Evolutionary conservation across 2,888 invertebrate genomes (phyloP), one percentile per base, ranked within the genome.

Genomic region (Plagodis pulveraria): DNA sequence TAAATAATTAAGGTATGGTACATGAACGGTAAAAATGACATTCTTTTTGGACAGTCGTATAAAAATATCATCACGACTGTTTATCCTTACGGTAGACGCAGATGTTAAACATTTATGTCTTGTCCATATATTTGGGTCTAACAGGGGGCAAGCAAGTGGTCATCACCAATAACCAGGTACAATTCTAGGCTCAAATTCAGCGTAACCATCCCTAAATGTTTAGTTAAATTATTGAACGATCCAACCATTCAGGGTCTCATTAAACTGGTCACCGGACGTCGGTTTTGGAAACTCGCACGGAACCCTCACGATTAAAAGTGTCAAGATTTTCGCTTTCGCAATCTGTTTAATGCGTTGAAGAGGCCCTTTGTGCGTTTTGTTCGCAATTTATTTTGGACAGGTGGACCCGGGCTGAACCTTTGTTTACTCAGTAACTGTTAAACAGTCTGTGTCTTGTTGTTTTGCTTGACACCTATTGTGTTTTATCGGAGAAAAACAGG

Each of bases 341-440:
- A 89, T 90, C 87, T 80, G 78, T 83, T 83, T 85, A 87, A 84
- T 84, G 83, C 82, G 76, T 76, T 82, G 76, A 80, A 88, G 74
- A 76, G 69, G 74, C 67, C 60, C 74, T 71, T 78, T 78, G 77
- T 81, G 67, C 70, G 67, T 72, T 71, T 40, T 72, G 78, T 76
- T 80, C 70, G 74, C 72, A 76, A 76, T 77, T 78, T 77, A 74
- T 67, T 69, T 65, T 58, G 73, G 72, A 74, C 77, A 75, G 78
- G 78, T 78, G 76, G 65, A 59, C 64, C 59, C 58, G 50, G 41
- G 42, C 54, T 53, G 42, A 49, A 34, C 61, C 50, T 58, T 66
- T 65, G 40, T 40, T 40, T 40, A 40, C 10, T 8, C 10, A 8
- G 9, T 10, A 9, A 10, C 40, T 40, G 10, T 40, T 10, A 40